Evolutionary conservation across 2,888 invertebrate genomes (phyloP).

Genomic region (Lepidocyrtoides sp.): DNA sequence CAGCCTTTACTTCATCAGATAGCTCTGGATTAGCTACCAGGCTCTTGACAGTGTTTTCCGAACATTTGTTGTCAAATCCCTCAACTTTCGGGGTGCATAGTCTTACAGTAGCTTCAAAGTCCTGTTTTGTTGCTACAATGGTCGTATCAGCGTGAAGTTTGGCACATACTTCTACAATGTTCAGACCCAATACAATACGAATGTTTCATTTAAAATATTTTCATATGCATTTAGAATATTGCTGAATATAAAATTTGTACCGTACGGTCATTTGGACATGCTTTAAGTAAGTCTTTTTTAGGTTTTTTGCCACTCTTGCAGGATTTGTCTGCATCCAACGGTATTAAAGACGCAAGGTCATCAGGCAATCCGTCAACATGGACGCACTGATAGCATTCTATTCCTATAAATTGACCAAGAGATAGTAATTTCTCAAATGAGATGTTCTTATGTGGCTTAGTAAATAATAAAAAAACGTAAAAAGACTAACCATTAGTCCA

Average conservation of each 20-base stretch:
- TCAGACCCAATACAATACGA: too few species aligned
- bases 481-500: background rate
- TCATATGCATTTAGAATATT: too few species aligned
- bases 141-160: too few species aligned
- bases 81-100: background rate
- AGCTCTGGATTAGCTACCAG: background rate
- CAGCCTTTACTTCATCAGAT: too few species aligned
- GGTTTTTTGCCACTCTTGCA: slow-evolving; percentile 47
- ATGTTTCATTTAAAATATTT: too few species aligned
- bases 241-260: too few species aligned
- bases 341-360: background rate
- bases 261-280: too few species aligned
- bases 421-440: too few species aligned
- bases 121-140: too few species aligned
- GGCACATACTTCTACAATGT: too few species aligned
- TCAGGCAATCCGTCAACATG: background rate
- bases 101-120: background rate
- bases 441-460: too few species aligned
- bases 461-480: too few species aligned
- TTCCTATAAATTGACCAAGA: background rate
- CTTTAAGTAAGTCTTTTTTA: background rate
- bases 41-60: background rate
- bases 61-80: background rate
- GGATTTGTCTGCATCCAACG: slow-evolving; percentile 20
- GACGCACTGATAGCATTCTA: slow-evolving; percentile 13